Percentiles rank a stretch among this genome's conserved stretches.
Evolutionary conservation across 1,140 invertebrate genomes (phyloP).

Genomic region (Calliphora vicina): DNA sequence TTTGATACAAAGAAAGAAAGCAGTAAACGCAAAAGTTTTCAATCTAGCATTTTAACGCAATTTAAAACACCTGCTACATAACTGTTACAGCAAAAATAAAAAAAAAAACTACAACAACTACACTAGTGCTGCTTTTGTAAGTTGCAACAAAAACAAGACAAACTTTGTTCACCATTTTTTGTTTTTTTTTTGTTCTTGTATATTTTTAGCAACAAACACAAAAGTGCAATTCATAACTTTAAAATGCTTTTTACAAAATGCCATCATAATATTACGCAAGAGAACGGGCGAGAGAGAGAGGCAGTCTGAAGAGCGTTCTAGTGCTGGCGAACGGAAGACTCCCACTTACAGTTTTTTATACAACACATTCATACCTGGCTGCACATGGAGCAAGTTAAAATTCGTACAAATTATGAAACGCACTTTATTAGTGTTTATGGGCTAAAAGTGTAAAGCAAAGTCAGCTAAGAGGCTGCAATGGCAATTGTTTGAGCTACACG

Average conservation of each 20-base stretch:
- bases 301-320: neutral
- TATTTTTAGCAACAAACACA: conserved; percentile 5
- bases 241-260: neutral
- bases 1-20: neutral
- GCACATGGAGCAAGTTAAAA: too few species aligned
- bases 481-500: too few species aligned
- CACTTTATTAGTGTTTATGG: too few species aligned
- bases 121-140: neutral
- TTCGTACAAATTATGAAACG: too few species aligned
- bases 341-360: too few species aligned
- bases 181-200: neutral
- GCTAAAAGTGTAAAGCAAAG: too few species aligned
- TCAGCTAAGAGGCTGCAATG: too few species aligned
- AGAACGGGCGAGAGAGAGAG: neutral
- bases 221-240: conserved; percentile 32
- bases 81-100: conserved; percentile 30
- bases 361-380: too few species aligned
- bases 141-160: neutral
- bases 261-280: neutral
- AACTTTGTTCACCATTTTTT: neutral
- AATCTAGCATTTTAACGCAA: conserved; percentile 29
- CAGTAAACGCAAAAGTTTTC: conserved; percentile 11
- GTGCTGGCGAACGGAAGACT: too few species aligned
- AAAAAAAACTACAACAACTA: conserved; percentile 3
- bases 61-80: conserved; percentile 33